Conservation (phyloP, 2,113 vertebrate genomes). For the Channa maculata region DNA sequence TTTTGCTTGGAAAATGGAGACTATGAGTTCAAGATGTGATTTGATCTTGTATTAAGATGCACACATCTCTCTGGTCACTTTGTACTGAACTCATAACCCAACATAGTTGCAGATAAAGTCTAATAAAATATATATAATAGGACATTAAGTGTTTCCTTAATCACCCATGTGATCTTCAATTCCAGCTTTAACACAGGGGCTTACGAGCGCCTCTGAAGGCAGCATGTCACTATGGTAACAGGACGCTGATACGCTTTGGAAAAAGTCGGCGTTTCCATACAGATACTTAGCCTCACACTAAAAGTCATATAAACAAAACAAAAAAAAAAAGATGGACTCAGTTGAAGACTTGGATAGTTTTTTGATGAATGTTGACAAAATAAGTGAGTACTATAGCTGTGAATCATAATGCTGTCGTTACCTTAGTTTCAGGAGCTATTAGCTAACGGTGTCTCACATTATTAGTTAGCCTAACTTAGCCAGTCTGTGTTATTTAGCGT, state of each 20-base stretch:
- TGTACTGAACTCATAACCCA: neutral
- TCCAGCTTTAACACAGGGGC: fast-evolving
- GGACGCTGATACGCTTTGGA: neutral
- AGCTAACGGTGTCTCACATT: too few species aligned
- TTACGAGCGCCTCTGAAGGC: constrained; percentile 22
- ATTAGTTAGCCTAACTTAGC: too few species aligned
- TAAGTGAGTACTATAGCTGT: constrained; percentile 76
- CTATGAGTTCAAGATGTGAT: neutral
- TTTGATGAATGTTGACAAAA: constrained; percentile 78
- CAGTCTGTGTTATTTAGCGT: too few species aligned
- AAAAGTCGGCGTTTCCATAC: neutral
- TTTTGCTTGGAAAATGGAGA: neutral
- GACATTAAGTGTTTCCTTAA: too few species aligned
- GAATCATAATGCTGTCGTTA: neutral
- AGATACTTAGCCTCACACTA: too few species aligned
- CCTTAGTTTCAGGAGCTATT: too few species aligned
- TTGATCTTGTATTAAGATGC: neutral
- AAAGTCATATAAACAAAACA: too few species aligned
- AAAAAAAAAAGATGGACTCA: neutral
- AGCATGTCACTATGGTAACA: constrained; percentile 58
- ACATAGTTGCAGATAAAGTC: too few species aligned
- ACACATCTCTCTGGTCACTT: neutral
- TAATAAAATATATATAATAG: too few species aligned
- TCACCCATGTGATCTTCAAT: too few species aligned
- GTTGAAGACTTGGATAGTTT: constrained; percentile 74